Evolutionary conservation across 2,797 vertebrate species (phyloP), one percentile per base, ranked within the genome.

Genomic region (Lindbergichthys nudifrons): DNA sequence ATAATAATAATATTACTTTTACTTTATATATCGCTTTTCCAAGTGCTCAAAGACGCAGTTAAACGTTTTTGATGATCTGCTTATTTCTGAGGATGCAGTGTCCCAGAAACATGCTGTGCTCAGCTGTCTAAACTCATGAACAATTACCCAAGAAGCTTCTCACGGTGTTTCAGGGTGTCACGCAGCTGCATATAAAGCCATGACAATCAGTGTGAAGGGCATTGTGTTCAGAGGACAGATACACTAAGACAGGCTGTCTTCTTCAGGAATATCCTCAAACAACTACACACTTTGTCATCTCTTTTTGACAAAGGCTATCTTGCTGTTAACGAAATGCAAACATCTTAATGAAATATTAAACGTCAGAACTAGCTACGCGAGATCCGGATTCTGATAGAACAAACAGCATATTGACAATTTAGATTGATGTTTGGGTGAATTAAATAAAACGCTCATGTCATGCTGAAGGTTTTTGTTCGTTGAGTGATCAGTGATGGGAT

Each of bases 151-250:
- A 62, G n/a, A 3, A 10, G 0, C 26, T 6, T 19, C 56, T 65
- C 30, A 11, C 36, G 41, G 43, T 46, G 50, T 56, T 51, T 51
- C 45, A 58, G 18, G 47, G 10, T 47, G 8, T 65, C 18, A 11
- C 45, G 65, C 75, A 84, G 79, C 82, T 79, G 78, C 56, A 19
- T 1, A 10, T 32, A 63, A 19, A 10, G 36, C 48, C 16, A 3
- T 12, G 57, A 30, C 16, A 10, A 15, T 58, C 21, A 8, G 52
- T 3, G 32, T 41, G 39, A 19, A 58, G 41, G 42, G n/a, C 30
- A 30, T 30, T 11, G 45, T 9, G 59, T 30, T 47, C n/a, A 11
- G 36, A 64, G 21, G 51, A 70, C 60, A 79, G 79, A 79, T 66
- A 81, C 79, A 76, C 71, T 2, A 4, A 65, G 75, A 18, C 39